These are phyloP conservation scores for Ptyas mucosa DNA, from an alignment of 2,113 vertebrate genomes.

Conservation along the genomic window DNA sequence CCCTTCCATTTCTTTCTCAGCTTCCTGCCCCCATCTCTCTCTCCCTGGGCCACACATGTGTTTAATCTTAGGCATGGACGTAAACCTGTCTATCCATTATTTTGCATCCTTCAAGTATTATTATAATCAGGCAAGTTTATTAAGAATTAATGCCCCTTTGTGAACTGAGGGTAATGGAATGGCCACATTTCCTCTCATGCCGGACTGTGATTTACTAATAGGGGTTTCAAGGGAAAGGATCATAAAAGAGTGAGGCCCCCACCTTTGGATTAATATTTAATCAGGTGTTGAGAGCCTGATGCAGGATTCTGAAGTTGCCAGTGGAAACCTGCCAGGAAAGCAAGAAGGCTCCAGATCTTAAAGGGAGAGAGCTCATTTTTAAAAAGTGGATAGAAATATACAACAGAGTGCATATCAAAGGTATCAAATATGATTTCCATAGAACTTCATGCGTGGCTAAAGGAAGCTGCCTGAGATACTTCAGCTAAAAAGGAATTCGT, in stretches of 20 bases:
- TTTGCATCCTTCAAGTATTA: conserved; percentile 63
- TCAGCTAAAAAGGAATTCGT: too few relatives aligned
- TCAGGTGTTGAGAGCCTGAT: conserved; percentile 60
- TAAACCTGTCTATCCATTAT: conserved; percentile 64
- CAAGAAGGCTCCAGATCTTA: conserved; percentile 50
- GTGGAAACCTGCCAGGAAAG: conserved; percentile 61
- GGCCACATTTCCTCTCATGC: conserved; percentile 53
- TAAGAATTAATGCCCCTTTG: conserved; percentile 71
- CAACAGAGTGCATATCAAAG: neutral
- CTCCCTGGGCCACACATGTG: conserved; percentile 40
- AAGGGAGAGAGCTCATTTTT: conserved; percentile 34
- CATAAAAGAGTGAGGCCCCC: conserved; percentile 55
- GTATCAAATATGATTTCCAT: neutral
- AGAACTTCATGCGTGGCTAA: neutral
- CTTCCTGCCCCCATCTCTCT: conserved; percentile 3
- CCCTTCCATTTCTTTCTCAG: neutral
- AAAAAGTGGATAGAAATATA: neutral
- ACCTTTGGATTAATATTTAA: conserved; percentile 70
- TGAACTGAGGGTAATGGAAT: conserved; percentile 65
- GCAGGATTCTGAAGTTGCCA: conserved; percentile 48
- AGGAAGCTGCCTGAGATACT: neutral
- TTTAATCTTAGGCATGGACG: conserved; percentile 61
- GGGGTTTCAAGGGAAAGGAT: conserved; percentile 63
- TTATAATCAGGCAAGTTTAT: conserved; percentile 64
- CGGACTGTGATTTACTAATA: conserved; percentile 68